These are phyloP conservation scores for Oryzias celebensis DNA, from an alignment of 2,113 vertebrate species.

Conservation along the genomic window DNA sequence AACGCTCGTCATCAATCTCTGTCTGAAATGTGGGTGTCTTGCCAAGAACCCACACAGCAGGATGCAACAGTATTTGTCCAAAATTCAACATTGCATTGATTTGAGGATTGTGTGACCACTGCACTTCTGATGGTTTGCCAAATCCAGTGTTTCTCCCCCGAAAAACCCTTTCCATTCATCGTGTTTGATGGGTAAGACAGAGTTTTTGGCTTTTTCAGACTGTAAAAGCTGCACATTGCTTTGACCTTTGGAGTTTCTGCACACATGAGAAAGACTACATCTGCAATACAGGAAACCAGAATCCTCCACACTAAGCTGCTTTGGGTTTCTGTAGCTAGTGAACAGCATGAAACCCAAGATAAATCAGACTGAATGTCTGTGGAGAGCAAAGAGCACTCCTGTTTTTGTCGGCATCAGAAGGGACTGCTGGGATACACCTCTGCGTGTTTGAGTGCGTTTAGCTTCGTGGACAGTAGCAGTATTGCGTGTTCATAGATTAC, in stretches of 20 bases:
- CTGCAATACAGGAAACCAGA: conserved; percentile 49
- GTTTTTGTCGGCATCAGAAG: conserved; percentile 55
- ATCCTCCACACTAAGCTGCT: conserved; percentile 24
- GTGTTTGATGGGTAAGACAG: conserved; percentile 22
- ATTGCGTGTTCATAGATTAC: conserved; percentile 75
- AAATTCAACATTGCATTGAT: conserved; percentile 34
- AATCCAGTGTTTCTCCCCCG: conserved; percentile 41
- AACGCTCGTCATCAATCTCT: conserved; percentile 36
- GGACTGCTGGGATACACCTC: conserved; percentile 18
- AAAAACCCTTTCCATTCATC: conserved; percentile 36
- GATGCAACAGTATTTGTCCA: conserved; percentile 19
- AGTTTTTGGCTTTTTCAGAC: conserved; percentile 40
- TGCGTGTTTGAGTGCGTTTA: conserved; percentile 30
- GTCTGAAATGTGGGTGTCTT: conserved; percentile 17
- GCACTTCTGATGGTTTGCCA: conserved; percentile 11
- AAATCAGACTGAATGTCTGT: conserved; percentile 51
- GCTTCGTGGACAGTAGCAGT: conserved; percentile 44
- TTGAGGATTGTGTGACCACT: conserved; percentile 24
- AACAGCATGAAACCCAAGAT: conserved; percentile 37
- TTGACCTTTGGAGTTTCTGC: conserved; percentile 23
- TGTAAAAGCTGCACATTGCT: conserved; percentile 8
- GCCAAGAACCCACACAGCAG: conserved; percentile 31
- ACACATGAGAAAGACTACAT: conserved; percentile 8
- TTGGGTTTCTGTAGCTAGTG: conserved; percentile 28
- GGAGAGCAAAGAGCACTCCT: conserved; percentile 23